Evolutionary conservation across 2,113 vertebrate genomes (phyloP).

Genomic region (Candoia aspera): DNA sequence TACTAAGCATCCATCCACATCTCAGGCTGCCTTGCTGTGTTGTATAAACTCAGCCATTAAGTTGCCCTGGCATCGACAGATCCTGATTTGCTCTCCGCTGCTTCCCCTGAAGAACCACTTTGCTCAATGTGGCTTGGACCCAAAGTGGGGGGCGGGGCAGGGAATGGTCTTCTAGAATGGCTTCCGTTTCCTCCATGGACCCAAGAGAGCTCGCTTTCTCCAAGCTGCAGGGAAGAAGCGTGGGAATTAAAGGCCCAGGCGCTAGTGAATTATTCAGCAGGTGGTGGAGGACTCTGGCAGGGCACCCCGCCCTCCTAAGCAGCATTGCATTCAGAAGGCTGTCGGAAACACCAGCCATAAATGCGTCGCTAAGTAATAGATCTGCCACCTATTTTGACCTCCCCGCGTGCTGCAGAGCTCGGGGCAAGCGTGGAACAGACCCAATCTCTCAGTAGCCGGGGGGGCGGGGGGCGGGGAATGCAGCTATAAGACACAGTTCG

Average conservation of each 20-base stretch:
- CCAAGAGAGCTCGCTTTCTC: background rate
- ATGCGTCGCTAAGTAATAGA: constrained; percentile 8
- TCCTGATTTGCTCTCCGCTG: background rate
- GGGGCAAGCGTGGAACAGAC: background rate
- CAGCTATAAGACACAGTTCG: background rate
- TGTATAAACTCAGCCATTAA: background rate
- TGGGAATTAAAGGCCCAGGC: background rate
- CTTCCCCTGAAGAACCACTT: background rate
- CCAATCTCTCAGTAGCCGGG: background rate
- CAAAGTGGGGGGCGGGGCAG: background rate
- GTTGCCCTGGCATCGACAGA: background rate
- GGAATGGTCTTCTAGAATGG: rapidly evolving
- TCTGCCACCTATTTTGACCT: background rate
- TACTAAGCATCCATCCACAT: background rate
- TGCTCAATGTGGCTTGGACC: background rate
- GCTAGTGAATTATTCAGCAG: constrained; percentile 61
- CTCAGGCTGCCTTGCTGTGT: background rate
- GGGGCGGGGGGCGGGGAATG: background rate
- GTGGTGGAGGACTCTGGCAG: constrained; percentile 46
- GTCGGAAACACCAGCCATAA: constrained; percentile 27
- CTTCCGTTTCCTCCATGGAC: rapidly evolving
- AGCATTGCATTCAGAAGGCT: constrained; percentile 11
- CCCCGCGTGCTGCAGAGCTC: background rate
- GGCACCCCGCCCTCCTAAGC: background rate
- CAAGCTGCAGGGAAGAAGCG: background rate